Evolutionary conservation across 2,113 vertebrate genomes (phyloP).

Genomic region (Eudyptes chrysolophus): DNA sequence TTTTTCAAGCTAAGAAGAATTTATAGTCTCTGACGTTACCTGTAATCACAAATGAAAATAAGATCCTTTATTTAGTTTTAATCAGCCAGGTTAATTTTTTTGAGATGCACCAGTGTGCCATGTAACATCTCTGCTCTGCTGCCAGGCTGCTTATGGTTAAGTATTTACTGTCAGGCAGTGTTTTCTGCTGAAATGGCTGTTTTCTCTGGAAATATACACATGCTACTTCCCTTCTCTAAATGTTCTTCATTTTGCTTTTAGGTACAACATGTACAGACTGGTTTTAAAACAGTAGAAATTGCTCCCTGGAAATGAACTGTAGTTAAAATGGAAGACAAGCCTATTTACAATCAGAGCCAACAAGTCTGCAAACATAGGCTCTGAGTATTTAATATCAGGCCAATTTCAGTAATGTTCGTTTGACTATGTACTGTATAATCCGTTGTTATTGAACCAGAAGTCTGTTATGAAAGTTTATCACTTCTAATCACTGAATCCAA

Average conservation of each 20-base stretch:
- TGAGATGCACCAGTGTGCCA: neutral
- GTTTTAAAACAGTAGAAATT: constrained; percentile 30
- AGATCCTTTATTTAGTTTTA: neutral
- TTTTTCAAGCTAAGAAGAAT: neutral
- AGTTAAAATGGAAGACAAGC: constrained; percentile 21
- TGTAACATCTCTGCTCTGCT: neutral
- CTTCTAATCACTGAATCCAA: neutral
- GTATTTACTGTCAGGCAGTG: neutral
- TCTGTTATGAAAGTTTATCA: neutral
- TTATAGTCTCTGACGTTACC: neutral
- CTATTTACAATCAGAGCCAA: constrained; percentile 24
- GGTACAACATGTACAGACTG: constrained; percentile 17
- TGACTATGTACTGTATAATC: neutral
- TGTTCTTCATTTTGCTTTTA: constrained; percentile 7
- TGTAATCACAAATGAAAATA: neutral
- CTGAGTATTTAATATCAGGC: neutral
- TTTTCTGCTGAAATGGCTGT: constrained; percentile 13
- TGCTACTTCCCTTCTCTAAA: neutral
- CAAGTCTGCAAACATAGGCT: neutral
- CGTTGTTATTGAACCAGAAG: neutral
- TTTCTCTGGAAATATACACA: constrained; percentile 2
- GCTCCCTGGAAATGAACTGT: constrained; percentile 10
- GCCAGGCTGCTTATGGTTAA: neutral
- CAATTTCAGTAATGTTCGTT: neutral
- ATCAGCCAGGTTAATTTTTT: neutral